Base-by-base conservation (phyloP, 1,140 invertebrate species). In the Drosophila kurseongensis region DNA sequence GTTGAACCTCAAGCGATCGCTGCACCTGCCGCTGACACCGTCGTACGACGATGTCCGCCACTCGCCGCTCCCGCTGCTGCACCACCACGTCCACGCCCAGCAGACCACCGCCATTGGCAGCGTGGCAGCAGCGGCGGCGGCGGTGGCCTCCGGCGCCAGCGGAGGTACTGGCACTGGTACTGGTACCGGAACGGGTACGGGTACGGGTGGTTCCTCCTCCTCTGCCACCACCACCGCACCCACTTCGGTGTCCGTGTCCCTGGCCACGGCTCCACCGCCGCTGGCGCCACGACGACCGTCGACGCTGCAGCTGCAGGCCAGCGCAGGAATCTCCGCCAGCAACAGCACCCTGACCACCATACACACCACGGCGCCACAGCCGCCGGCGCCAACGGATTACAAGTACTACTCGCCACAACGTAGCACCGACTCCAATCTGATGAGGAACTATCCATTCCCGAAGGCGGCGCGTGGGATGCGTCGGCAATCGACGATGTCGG, bases 331-430 rank as follows among this genome's bases (percentile, higher is more conserved):
- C 44, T 83, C 90, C 27, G 81, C 56, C 42, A 91, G 89, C 63
- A 77, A 76, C 32, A 91, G 61, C 18, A 89, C 91, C 5, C 69
- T 86, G 52, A 89, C 81, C 16, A 90, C 83, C 41, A 88, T 91
- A 69, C 88, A 91, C 14, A 88, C 83, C 6, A 54, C 71, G 47
- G 89, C 83, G 45, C 90, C 90, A 6, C 80, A 78, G 48, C 56
- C 89, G 48, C 91, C 91, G 38, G 90, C 88, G 35, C 92, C 92
- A 5, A 79, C 68, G 29, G 90, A 92, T 47, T 92, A 80, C 58
- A 92, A 92, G 52, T 92, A 92, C 57, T 91, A 81, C 38, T 92
- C 92, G 42, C 92, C 92, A 60, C 92, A 92, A 63, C 91, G 91
- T 40, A 78, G 60, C 73, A 78, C 75, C 57, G 79, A 85, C 71